Evolutionary conservation across 2,888 invertebrate species (phyloP).

Genomic region (Eulithis testata): DNA sequence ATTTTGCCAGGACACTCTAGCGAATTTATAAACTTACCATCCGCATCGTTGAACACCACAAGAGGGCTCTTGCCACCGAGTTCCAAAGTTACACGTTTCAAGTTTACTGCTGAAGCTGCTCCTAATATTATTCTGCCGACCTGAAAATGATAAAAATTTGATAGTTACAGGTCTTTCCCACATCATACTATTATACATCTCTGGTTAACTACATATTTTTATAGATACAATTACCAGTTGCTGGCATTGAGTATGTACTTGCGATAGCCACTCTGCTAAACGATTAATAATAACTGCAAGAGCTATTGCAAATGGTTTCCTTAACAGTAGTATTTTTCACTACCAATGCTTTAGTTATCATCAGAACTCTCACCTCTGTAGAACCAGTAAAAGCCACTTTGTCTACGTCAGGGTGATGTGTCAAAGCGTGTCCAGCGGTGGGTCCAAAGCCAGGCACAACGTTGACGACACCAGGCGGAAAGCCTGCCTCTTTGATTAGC

Average conservation of each 20-base stretch:
- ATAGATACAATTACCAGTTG: too few relatives aligned
- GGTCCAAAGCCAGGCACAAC: conserved; percentile 95
- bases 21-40: conserved; percentile 77
- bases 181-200: too few relatives aligned
- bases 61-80: conserved; percentile 96
- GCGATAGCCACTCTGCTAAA: too few relatives aligned
- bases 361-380: conserved; percentile 61
- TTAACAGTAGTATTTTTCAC: too few relatives aligned
- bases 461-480: conserved; percentile 96
- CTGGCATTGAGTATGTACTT: too few relatives aligned
- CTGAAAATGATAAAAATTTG: conserved; percentile 52
- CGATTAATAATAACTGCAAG: too few relatives aligned
- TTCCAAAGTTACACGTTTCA: conserved; percentile 93
- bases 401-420: conserved; percentile 90
- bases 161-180: too few relatives aligned
- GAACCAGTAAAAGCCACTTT: conserved; percentile 92
- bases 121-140: conserved; percentile 85
- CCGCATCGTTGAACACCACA: conserved; percentile 92
- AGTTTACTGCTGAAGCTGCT: conserved; percentile 89
- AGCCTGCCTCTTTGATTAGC: conserved; percentile 93
- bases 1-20: not conserved
- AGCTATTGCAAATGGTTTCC: too few relatives aligned
- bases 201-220: too few relatives aligned
- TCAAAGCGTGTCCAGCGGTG: conserved; percentile 91
- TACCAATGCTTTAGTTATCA: not conserved